phyloP scores from a whole-genome alignment of 2,888 invertebrate species.

The Parasteatoda lunata region DNA sequence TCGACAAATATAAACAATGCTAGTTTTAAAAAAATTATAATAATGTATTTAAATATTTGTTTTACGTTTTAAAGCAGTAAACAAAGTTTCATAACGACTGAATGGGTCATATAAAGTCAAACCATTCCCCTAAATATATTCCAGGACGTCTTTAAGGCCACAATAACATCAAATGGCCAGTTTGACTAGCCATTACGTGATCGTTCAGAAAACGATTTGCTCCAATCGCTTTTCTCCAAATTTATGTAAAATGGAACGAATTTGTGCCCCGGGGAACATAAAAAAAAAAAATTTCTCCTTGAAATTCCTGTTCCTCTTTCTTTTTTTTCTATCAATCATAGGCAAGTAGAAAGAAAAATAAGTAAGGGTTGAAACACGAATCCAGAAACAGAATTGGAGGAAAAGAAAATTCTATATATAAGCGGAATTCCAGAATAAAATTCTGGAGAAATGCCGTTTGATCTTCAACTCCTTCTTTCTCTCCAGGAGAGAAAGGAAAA shows the following conservation, averaged over 20 bases:
- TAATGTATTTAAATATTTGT: no score
- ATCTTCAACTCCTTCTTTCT: conserved; percentile 15
- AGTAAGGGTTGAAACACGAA: conserved; percentile 12
- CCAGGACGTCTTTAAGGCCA: not conserved
- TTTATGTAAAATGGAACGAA: conserved; percentile 5
- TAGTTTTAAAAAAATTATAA: no score
- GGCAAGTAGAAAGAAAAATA: conserved; percentile 12
- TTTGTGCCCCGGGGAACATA: conserved; percentile 1
- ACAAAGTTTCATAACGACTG: no score
- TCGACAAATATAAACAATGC: no score
- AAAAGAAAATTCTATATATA: conserved; percentile 10
- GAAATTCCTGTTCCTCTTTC: conserved; percentile 2
- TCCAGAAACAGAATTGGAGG: not conserved
- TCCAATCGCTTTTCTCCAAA: not conserved
- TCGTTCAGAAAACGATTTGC: conserved; percentile 1
- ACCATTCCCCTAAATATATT: no score
- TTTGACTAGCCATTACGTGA: not conserved
- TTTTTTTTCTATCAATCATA: conserved; percentile 36
- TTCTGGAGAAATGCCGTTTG: conserved; percentile 6
- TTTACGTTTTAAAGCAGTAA: no score
- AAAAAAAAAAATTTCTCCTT: not conserved
- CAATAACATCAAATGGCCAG: not conserved
- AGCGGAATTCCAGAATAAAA: conserved; percentile 29
- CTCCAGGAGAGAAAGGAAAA: not conserved
- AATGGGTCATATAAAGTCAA: no score